Evolutionary conservation across 2,888 invertebrate genomes (phyloP).

Genomic region (Andrena minutula): DNA sequence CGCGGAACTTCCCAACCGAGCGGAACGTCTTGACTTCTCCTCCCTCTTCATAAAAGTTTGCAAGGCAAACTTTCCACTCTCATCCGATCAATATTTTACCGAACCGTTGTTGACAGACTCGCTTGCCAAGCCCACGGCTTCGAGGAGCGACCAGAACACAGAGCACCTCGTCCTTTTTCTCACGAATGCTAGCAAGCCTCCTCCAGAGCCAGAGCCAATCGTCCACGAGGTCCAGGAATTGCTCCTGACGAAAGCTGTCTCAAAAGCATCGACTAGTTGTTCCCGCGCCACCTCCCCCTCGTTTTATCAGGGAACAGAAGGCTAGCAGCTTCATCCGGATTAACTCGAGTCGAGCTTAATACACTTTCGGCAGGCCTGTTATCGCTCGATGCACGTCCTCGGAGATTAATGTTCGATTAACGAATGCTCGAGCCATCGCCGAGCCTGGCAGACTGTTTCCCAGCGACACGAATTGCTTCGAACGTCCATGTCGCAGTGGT

Average conservation of each 20-base stretch:
- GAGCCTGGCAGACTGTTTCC: not conserved
- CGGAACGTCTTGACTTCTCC: constrained; percentile 14
- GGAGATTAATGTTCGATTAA: constrained; percentile 64
- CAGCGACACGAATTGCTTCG: not conserved
- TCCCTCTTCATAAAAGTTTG: constrained; percentile 28
- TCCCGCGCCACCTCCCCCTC: not conserved
- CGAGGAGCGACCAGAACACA: not conserved
- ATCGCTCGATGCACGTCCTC: constrained; percentile 25
- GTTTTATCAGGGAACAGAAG: constrained; percentile 46
- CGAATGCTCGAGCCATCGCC: constrained; percentile 10
- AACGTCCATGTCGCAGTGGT: not conserved
- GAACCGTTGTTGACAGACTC: constrained; percentile 30
- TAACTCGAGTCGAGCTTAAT: constrained; percentile 55
- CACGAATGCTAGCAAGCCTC: not conserved
- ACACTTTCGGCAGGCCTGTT: constrained; percentile 33
- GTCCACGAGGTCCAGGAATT: not conserved
- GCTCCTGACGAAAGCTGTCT: not conserved
- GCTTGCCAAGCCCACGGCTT: not conserved
- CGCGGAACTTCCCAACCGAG: constrained; percentile 12
- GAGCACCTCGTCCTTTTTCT: not conserved
- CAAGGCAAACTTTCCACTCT: constrained; percentile 23
- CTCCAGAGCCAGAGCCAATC: not conserved
- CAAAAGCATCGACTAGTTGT: constrained; percentile 29
- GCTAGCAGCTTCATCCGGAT: constrained; percentile 54
- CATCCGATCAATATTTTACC: constrained; percentile 37